Base-by-base conservation (phyloP, 2,113 vertebrate genomes). In the Conger conger region DNA sequence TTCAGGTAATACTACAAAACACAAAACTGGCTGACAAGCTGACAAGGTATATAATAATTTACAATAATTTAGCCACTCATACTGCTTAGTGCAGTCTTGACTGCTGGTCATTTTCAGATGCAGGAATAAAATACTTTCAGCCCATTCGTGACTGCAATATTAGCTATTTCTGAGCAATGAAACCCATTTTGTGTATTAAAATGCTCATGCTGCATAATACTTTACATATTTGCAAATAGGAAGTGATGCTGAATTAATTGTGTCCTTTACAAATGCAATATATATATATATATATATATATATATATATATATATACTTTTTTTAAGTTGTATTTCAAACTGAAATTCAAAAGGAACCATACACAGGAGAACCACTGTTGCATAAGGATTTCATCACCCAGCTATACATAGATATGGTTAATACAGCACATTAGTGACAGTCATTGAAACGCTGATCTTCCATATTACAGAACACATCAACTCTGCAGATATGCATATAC, bases 371-470 rank as follows among this genome's bases (percentile, higher is more conserved):
- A 33, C n/a, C 60, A 37, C 57, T 84, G 89, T 92, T 92, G 89
- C 91, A 87, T 88, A 92, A 92, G 88, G 88, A 89, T 91, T 91
- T 88, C 90, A 92, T 92, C 91, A 91, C 87, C 89, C 90, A 89
- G 91, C 88, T 88, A 90, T 88, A 87, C 85, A 82, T 80, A 88
- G 87, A 88, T 88, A 86, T 87, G 88, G 81, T 81, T 86, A 87
- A 87, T 86, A 85, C 88, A 87, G 23, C 68, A 73, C 77, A 86
- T 86, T 86, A 89, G 88, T 91, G 88, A 90, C 86, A 87, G 68
- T 79, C 17, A 50, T 45, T 85, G 87, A 89, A 88, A 91, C 88
- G 87, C 88, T 90, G 84, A 85, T 85, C 80, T 76, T 82, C 86
- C 80, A 83, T 80, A 84, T 53, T 84, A 80, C 89, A 88, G 84